These are phyloP conservation scores for Copsychus sechellarum DNA, from an alignment of 2,113 vertebrate genomes.

Conservation along the genomic window DNA sequence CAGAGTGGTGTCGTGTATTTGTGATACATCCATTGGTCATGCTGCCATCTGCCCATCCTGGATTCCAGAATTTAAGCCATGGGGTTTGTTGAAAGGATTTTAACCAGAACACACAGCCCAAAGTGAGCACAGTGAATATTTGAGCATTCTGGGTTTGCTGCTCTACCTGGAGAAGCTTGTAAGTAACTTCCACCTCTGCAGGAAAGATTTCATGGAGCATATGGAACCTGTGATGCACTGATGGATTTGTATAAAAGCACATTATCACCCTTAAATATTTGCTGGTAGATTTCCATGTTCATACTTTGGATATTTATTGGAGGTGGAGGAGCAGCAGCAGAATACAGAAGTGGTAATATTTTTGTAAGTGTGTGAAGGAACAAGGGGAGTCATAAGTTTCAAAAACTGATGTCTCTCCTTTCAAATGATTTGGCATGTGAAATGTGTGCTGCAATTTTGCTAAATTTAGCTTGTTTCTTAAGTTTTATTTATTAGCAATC, in stretches of 20 bases:
- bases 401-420: not conserved
- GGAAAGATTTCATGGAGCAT: not conserved
- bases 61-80: not conserved
- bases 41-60: not conserved
- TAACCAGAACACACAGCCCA: not conserved
- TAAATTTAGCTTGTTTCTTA: not conserved
- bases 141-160: not conserved
- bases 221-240: not conserved
- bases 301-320: not conserved
- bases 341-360: not conserved
- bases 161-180: not conserved
- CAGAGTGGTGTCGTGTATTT: not conserved
- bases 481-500: not conserved
- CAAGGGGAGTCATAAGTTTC: not conserved
- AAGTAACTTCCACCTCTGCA: not conserved
- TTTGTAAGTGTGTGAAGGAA: not conserved
- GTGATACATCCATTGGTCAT: not conserved
- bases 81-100: not conserved
- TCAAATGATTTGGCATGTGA: not conserved
- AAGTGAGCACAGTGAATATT: not conserved
- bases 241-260: not conserved
- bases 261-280: not conserved
- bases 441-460: not conserved
- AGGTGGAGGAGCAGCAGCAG: not conserved
- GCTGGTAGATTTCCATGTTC: not conserved